Evolutionary conservation across 2,113 vertebrate genomes (phyloP).

Genomic region (Heterotilapia buettikoferi): DNA sequence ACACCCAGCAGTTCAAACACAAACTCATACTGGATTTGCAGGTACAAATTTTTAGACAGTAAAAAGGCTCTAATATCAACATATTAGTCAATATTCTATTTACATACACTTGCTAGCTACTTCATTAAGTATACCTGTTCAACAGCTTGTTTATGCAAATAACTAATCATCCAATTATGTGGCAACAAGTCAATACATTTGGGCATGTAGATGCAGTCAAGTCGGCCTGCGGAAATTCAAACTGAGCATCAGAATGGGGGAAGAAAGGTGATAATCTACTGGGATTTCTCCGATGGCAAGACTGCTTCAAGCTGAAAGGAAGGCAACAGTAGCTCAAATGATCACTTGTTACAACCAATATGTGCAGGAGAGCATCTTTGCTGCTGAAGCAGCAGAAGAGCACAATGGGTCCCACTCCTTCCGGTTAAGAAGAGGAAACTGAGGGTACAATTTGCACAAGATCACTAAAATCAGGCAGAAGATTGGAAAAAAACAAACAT

Average conservation of each 20-base stretch:
- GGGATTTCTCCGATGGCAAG: not conserved
- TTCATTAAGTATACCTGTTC: not conserved
- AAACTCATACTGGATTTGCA: not conserved
- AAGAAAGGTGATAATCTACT: not conserved
- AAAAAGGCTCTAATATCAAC: not conserved
- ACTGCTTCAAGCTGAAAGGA: accelerated
- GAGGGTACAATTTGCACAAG: not conserved
- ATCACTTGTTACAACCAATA: not conserved
- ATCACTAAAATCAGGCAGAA: not conserved
- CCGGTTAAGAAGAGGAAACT: accelerated
- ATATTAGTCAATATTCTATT: not conserved
- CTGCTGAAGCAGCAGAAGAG: not conserved
- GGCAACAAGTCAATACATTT: not conserved
- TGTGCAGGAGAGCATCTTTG: not conserved
- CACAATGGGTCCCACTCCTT: not conserved
- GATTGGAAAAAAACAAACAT: accelerated
- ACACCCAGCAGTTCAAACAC: not conserved
- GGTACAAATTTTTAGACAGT: not conserved
- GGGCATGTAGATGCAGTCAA: not conserved
- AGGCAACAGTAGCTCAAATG: not conserved
- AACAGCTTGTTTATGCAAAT: not conserved
- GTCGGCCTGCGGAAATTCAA: accelerated
- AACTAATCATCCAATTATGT: not conserved
- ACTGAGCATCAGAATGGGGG: not conserved
- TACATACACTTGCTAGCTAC: not conserved